These are phyloP conservation scores for Lingula anatina DNA, from an alignment of 2,888 invertebrate species.

Conservation along the genomic window DNA sequence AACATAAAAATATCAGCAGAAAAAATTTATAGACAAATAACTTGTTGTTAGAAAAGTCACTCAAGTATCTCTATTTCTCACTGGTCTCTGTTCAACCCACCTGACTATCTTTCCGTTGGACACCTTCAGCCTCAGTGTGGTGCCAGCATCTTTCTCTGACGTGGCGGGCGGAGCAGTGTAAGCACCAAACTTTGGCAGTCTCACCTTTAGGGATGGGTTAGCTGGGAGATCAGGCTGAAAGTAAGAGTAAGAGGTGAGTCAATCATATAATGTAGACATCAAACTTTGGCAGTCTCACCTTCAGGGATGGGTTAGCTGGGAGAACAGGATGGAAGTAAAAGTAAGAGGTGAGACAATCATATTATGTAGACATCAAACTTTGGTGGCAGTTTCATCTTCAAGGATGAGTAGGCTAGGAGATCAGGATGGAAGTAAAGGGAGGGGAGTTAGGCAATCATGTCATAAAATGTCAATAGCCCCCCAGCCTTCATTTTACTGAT, in stretches of 20 bases:
- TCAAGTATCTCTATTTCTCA: too few species aligned
- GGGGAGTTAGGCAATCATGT: too few species aligned
- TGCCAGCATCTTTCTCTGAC: background rate
- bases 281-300: slow-evolving; percentile 38
- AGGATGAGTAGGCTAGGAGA: slow-evolving; percentile 14
- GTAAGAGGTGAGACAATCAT: too few species aligned
- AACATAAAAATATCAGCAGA: too few species aligned
- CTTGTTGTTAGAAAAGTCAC: too few species aligned
- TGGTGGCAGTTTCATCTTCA: slow-evolving; percentile 38
- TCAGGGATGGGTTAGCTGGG: slow-evolving; percentile 16
- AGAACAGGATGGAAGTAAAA: slow-evolving; percentile 15
- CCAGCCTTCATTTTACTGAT: too few species aligned
- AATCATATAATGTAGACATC: slow-evolving; percentile 30
- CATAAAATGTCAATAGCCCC: too few species aligned
- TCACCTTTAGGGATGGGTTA: slow-evolving; percentile 22
- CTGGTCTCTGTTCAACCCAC: slow-evolving; percentile 13
- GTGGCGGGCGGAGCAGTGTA: slow-evolving; percentile 17
- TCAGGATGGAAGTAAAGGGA: slow-evolving; percentile 13
- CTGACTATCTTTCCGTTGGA: slow-evolving; percentile 47
- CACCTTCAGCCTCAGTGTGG: slow-evolving; percentile 34
- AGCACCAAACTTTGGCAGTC: slow-evolving; percentile 37
- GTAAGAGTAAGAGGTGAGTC: background rate
- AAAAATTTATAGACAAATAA: too few species aligned
- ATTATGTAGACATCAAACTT: slow-evolving; percentile 33
- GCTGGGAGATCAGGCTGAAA: slow-evolving; percentile 17